Conservation (phyloP, 2,797 vertebrate species). For the Anomalospiza imberbis region DNA sequence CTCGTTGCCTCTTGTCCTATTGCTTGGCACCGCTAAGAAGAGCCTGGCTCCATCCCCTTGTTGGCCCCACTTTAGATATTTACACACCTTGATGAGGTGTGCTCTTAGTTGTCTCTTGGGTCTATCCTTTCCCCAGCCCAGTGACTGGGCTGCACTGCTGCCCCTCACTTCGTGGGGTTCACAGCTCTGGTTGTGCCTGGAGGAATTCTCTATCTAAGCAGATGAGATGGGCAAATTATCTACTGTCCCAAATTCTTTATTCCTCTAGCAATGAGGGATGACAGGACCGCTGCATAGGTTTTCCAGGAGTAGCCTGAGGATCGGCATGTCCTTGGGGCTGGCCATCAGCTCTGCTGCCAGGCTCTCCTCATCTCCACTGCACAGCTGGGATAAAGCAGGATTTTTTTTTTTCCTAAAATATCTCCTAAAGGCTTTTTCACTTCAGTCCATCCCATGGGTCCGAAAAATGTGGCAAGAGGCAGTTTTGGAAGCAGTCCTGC, state of each 20-base stretch:
- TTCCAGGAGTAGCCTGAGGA: not conserved
- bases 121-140: not conserved
- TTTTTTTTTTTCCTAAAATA: not conserved
- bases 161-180: rapidly evolving
- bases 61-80: not conserved
- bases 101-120: not conserved
- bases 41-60: not conserved
- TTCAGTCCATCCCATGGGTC: not conserved
- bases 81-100: too few species aligned
- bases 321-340: rapidly evolving
- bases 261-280: not conserved
- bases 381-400: not conserved
- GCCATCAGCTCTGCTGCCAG: rapidly evolving
- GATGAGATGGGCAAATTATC: rapidly evolving
- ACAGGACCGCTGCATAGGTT: rapidly evolving
- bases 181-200: rapidly evolving
- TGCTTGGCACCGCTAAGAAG: rapidly evolving
- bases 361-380: not conserved
- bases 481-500: not conserved
- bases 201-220: not conserved
- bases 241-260: not conserved
- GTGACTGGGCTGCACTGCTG: rapidly evolving
- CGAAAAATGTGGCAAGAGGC: not conserved
- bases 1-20: rapidly evolving
- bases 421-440: not conserved